Percentiles rank a stretch among this genome's conserved stretches.
Conservation (phyloP, 1,140 invertebrate genomes). For the Tetragonula clypearis region DNA sequence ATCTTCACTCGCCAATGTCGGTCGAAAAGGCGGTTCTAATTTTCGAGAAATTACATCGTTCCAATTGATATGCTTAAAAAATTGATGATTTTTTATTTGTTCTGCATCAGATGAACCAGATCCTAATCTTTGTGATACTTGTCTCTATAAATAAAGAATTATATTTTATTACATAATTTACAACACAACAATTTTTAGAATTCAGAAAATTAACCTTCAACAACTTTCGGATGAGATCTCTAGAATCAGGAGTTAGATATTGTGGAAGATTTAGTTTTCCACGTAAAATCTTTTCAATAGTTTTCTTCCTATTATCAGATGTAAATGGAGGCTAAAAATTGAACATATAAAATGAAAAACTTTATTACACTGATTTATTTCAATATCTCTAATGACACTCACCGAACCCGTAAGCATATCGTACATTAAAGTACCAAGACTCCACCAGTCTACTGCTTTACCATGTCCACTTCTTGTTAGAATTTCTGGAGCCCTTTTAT, state of each 20-base stretch:
- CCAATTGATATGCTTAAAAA: constrained; percentile 97
- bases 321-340: constrained; percentile 96
- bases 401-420: constrained; percentile 99
- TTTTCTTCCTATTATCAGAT: constrained; percentile 97
- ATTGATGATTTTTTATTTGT: constrained; percentile 94
- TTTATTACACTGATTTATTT: not conserved
- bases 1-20: constrained; percentile 93
- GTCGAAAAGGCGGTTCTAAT: constrained; percentile 95
- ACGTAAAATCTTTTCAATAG: constrained; percentile 99
- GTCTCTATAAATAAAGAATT: constrained; percentile 81
- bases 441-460: constrained; percentile 99
- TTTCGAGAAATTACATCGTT: constrained; percentile 92
- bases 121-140: constrained; percentile 88
- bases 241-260: constrained; percentile 97
- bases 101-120: constrained; percentile 91
- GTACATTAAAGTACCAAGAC: constrained; percentile 97
- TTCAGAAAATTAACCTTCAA: constrained; percentile 84
- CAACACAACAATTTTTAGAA: not conserved
- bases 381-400: constrained; percentile 76
- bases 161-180: not conserved
- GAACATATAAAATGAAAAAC: constrained; percentile 23
- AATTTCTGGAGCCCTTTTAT: constrained; percentile 96
- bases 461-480: constrained; percentile 97
- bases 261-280: constrained; percentile 96
- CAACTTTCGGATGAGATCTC: constrained; percentile 93